Conservation (phyloP, 2,797 vertebrate genomes). For the Lindbergichthys nudifrons region DNA sequence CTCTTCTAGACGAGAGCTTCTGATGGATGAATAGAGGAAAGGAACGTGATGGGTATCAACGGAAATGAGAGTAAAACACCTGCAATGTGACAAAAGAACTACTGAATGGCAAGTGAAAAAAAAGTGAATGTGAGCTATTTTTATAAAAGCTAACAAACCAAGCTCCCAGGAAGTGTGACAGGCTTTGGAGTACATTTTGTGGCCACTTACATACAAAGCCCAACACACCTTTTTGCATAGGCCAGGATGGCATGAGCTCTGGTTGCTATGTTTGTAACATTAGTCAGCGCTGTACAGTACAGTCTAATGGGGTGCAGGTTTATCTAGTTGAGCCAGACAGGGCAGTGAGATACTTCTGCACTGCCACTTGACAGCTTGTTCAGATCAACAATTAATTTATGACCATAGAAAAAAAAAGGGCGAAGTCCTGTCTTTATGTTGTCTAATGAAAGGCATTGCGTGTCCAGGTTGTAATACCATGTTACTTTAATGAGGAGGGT, state of each 20-base stretch:
- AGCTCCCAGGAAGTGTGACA: no score
- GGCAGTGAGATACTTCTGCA: slow-evolving; percentile 18
- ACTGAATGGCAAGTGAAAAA: slow-evolving; percentile 4
- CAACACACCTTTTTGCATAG: not conserved
- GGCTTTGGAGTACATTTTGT: no score
- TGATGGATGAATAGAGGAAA: slow-evolving; percentile 11
- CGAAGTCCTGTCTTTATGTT: not conserved
- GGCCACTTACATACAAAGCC: no score
- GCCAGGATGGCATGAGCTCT: not conserved
- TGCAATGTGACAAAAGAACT: not conserved
- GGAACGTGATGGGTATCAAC: slow-evolving; percentile 12
- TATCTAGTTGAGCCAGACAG: slow-evolving; percentile 23
- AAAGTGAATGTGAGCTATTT: no score
- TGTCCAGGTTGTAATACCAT: not conserved
- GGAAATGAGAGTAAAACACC: slow-evolving; percentile 22
- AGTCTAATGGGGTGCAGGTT: slow-evolving; percentile 13
- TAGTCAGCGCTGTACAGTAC: not conserved
- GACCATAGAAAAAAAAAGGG: slow-evolving; percentile 1
- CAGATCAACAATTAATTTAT: not conserved
- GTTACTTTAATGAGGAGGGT: not conserved
- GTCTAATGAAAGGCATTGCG: not conserved
- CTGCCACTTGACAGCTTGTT: slow-evolving; percentile 3
- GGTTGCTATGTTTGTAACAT: slow-evolving; percentile 1
- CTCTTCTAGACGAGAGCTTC: slow-evolving; percentile 24
- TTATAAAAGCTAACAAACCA: no score